Conservation (phyloP, 2,113 vertebrate species). For the Lophura nycthemera region DNA sequence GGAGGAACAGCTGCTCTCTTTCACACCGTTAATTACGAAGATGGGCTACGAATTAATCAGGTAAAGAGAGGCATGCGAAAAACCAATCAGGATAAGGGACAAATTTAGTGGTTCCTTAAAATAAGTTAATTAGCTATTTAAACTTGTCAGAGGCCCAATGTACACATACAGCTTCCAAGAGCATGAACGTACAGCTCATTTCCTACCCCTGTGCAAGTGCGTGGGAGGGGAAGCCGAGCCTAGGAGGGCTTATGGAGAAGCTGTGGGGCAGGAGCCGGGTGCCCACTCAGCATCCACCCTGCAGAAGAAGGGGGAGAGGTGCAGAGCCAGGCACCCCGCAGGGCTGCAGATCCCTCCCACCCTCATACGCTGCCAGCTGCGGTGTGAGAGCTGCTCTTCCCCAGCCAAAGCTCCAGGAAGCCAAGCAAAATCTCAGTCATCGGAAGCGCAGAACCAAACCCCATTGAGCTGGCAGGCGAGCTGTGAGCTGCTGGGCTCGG, state of each 20-base stretch:
- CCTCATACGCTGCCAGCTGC: background rate
- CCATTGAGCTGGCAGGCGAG: constrained; percentile 67
- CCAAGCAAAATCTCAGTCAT: constrained; percentile 61
- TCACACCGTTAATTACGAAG: background rate
- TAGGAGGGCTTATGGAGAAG: background rate
- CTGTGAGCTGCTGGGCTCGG: constrained; percentile 54
- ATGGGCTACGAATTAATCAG: constrained; percentile 16
- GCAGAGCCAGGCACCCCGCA: background rate
- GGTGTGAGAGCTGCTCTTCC: background rate
- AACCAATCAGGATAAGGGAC: background rate
- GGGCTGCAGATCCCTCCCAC: background rate
- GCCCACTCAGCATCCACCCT: background rate
- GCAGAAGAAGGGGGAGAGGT: background rate
- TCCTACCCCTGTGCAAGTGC: background rate
- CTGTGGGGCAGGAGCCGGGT: too few relatives aligned
- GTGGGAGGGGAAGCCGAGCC: accelerated
- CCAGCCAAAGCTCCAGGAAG: constrained; percentile 56
- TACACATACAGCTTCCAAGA: background rate
- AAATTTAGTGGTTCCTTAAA: background rate
- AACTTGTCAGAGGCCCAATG: background rate
- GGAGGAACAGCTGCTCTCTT: background rate
- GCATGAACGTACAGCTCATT: background rate
- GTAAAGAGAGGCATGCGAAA: background rate
- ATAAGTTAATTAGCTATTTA: background rate
- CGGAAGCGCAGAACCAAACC: constrained; percentile 51